A percentile compares a stretch with the other conserved stretches of the same genome.
phyloP scores from a whole-genome alignment of 1,140 invertebrate species.

The Megathymus violae region DNA sequence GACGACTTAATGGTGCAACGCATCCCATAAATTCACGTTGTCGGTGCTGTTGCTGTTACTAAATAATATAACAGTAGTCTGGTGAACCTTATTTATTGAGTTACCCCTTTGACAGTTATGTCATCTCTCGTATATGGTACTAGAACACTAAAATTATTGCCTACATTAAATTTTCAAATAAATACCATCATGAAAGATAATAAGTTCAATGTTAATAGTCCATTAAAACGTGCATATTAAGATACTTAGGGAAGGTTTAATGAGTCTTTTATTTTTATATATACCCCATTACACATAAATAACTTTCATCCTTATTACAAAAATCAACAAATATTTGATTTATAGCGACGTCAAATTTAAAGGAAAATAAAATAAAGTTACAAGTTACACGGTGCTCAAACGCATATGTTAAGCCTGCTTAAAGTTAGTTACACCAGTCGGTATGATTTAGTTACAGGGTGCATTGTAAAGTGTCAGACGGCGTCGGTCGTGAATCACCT shows the following conservation, averaged over 20 bases:
- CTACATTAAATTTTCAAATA: not conserved
- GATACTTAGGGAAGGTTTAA: constrained; percentile 8
- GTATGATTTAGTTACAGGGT: constrained; percentile 18
- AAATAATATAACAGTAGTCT: no score
- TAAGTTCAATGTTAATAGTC: not conserved
- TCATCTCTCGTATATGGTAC: no score
- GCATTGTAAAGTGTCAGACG: constrained; percentile 36
- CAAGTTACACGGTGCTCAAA: constrained; percentile 30
- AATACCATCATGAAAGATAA: not conserved
- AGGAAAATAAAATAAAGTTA: not conserved
- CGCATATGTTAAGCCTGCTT: constrained; percentile 42
- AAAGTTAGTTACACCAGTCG: constrained; percentile 1
- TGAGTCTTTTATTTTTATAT: constrained; percentile 13
- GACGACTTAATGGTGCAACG: no score
- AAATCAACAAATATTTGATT: constrained; percentile 2
- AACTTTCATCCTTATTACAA: constrained; percentile 10
- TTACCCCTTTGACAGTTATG: no score
- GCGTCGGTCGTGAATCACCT: constrained; percentile 67
- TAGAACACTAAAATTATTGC: not conserved
- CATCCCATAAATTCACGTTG: no score
- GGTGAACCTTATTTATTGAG: no score
- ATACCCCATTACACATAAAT: constrained; percentile 4
- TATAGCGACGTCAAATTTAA: not conserved
- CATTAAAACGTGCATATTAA: constrained; percentile 6
- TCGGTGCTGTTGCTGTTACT: no score